phyloP scores from a whole-genome alignment of 1,140 invertebrate species.

The Drosophila setifemur region DNA sequence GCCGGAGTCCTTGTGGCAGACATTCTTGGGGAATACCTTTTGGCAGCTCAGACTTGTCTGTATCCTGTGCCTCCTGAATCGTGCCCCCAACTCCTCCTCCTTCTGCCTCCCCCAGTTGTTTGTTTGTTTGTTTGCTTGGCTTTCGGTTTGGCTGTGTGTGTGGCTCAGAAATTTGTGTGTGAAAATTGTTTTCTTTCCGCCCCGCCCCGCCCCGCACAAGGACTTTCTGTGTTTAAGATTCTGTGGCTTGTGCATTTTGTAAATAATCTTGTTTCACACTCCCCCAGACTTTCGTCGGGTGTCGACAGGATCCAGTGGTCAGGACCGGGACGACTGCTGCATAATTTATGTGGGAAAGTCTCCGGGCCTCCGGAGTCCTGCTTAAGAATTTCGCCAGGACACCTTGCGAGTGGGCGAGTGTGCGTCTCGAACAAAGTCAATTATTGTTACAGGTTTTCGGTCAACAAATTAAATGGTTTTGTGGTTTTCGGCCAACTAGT shows the following conservation, averaged over 20 bases:
- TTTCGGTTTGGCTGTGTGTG: slow-evolving; percentile 21
- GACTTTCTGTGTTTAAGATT: slow-evolving; percentile 69
- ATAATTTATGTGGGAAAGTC: slow-evolving; percentile 77
- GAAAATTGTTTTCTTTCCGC: slow-evolving; percentile 73
- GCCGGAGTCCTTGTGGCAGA: slow-evolving; percentile 46
- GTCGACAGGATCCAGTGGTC: slow-evolving; percentile 45
- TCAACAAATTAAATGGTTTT: slow-evolving; percentile 73
- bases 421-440: slow-evolving; percentile 45
- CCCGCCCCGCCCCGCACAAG: background rate
- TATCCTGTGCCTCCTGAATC: too few species aligned
- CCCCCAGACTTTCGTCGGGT: background rate
- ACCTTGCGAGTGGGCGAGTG: slow-evolving; percentile 30
- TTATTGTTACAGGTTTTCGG: slow-evolving; percentile 65
- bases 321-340: slow-evolving; percentile 31
- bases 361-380: slow-evolving; percentile 52
- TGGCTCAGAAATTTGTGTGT: slow-evolving; percentile 68
- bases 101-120: background rate
- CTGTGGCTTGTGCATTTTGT: slow-evolving; percentile 74
- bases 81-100: background rate
- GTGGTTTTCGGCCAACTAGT: slow-evolving; percentile 35
- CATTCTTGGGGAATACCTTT: slow-evolving; percentile 79
- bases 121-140: slow-evolving; percentile 17
- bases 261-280: slow-evolving; percentile 74
- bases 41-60: slow-evolving; percentile 78
- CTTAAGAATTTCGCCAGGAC: slow-evolving; percentile 66